Conservation (phyloP, 2,113 vertebrate genomes). For the Donacobius atricapilla region DNA sequence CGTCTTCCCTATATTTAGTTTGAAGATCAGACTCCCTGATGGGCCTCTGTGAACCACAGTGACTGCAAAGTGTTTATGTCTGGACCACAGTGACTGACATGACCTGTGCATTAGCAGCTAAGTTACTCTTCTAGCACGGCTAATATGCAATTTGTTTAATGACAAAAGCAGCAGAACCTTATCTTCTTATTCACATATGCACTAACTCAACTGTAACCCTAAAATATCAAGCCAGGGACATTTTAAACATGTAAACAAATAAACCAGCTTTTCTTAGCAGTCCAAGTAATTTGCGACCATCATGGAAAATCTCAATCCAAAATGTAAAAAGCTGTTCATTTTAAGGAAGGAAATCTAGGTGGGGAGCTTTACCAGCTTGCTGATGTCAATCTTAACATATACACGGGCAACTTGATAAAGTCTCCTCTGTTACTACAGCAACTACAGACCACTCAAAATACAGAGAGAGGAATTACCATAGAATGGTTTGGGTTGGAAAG, state of each 20-base stretch:
- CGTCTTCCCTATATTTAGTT: neutral
- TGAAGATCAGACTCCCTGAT: neutral
- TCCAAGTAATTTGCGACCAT: neutral
- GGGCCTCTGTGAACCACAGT: neutral
- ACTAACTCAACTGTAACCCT: neutral
- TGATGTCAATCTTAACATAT: neutral
- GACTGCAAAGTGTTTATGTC: neutral
- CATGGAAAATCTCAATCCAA: neutral
- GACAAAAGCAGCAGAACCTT: neutral
- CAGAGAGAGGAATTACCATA: neutral
- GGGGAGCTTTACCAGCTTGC: neutral
- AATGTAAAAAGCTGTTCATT: neutral
- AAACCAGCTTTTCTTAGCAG: neutral
- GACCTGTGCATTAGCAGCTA: neutral
- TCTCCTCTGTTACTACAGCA: neutral
- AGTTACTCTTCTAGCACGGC: neutral
- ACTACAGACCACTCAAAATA: neutral
- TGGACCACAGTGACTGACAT: neutral
- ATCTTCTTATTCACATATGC: neutral
- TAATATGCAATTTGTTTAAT: neutral
- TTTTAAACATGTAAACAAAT: neutral
- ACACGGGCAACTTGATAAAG: accelerated
- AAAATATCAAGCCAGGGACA: neutral
- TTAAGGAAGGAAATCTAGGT: neutral
- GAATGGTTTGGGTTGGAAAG: neutral